Conservation (phyloP, 2,888 invertebrate species). For the Cephus runcator region DNA sequence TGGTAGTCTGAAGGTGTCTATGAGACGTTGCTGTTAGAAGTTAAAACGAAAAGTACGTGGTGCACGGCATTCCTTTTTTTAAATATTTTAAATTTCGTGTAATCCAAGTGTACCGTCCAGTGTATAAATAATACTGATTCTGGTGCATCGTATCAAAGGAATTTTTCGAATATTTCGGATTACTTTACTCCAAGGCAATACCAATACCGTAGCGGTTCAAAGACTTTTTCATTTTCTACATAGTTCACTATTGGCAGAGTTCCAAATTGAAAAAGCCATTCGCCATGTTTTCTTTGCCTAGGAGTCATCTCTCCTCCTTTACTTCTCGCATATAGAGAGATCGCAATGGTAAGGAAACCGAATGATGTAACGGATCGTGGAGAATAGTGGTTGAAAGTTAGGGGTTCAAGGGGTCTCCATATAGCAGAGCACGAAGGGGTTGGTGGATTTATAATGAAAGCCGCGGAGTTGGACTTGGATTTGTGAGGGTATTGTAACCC, state of each 20-base stretch:
- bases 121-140: neutral
- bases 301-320: neutral
- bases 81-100: neutral
- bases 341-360: slow-evolving; percentile 39
- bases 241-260: slow-evolving; percentile 10
- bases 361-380: slow-evolving; percentile 61
- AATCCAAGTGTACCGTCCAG: too few relatives aligned
- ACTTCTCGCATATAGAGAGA: slow-evolving; percentile 11
- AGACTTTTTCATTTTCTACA: neutral
- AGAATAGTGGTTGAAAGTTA: slow-evolving; percentile 61
- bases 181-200: neutral
- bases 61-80: neutral
- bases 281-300: slow-evolving; percentile 56
- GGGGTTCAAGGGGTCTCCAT: slow-evolving; percentile 46
- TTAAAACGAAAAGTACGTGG: neutral
- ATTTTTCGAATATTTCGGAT: neutral
- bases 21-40: neutral
- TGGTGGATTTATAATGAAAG: slow-evolving; percentile 65
- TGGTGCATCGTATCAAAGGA: neutral
- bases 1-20: neutral
- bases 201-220: neutral
- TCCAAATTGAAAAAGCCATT: slow-evolving; percentile 65
- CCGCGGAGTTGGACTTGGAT: slow-evolving; percentile 61
- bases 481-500: slow-evolving; percentile 59
- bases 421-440: slow-evolving; percentile 27